Base-by-base conservation (phyloP, 2,113 vertebrate species). In the Cryptomyrus ogoouensis region DNA sequence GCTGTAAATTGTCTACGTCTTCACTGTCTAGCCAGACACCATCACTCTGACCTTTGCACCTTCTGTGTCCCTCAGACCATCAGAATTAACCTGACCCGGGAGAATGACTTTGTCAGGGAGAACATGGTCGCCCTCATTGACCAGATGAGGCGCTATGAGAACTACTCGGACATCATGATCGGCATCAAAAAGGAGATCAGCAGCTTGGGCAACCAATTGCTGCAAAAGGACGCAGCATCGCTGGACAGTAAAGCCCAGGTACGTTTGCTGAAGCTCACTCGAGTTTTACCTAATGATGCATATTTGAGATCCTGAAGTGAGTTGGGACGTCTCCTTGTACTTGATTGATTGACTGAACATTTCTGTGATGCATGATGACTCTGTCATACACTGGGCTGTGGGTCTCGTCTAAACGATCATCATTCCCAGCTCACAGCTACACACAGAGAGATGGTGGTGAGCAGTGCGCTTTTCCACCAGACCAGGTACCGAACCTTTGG, bases 121-220 rank as follows among this genome's bases (percentile, higher is more conserved):
- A 98, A 97, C 0, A 94, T 99, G 91, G 90, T 92, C 27, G 97
- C 95, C 90, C 96, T 99, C 74, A 96, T 95, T 0, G 94, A 97
- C 93, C 98, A 99, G 95, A 97, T 99, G 93, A 96, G 94, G 90
- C 95, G 94, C 90, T 98, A 99, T 0, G 98, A 99, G 94, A 98
- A 99, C 95, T 98, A 99, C 93, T 97, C 98, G 0, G 97, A 98
- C 93, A 96, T 98, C 89, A 98, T 99, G 98, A 94, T 98, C 94
- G 96, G 97, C 96, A 97, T 99, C 93, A 98, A 98, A 96, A 99
- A 98, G 93, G 97, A 99, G 91, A 97, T 99, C 93, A 97, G 97
- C 92, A 97, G 95, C 91, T 95, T 99, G 92, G 97, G 97, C 87
- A 96, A 97, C 58, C 98, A 98, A 95, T 95, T 99, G 92, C 96